Conservation (phyloP, 2,797 vertebrate genomes). For the Amazona finschi region DNA sequence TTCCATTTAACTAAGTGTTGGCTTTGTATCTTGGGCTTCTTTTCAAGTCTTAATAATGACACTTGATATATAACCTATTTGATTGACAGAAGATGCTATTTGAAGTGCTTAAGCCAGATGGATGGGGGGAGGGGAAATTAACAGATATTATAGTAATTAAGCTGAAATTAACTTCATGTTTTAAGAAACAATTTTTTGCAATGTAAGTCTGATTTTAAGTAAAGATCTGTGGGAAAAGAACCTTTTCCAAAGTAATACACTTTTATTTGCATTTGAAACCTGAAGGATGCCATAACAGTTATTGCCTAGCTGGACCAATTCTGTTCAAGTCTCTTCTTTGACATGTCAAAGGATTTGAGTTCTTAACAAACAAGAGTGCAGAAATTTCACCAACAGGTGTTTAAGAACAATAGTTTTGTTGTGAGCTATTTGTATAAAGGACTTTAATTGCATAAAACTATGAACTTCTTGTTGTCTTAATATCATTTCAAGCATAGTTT, state of each 20-base stretch:
- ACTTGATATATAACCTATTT: neutral
- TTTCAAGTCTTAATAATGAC: neutral
- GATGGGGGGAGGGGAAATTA: neutral
- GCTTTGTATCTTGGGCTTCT: neutral
- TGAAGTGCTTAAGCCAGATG: conserved; percentile 30
- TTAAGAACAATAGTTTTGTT: neutral
- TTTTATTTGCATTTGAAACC: neutral
- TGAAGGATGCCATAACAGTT: neutral
- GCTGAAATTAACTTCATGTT: conserved; percentile 26
- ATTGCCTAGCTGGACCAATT: neutral
- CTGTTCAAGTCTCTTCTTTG: neutral
- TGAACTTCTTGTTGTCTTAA: neutral
- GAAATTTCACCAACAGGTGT: neutral
- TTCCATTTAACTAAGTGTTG: neutral
- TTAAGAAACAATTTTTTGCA: neutral
- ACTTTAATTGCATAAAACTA: neutral
- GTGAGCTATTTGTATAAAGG: neutral
- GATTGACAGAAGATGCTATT: conserved; percentile 19
- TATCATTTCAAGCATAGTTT: neutral
- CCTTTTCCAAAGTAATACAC: neutral
- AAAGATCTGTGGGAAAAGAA: neutral
- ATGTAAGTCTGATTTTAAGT: neutral
- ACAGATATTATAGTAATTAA: conserved; percentile 13
- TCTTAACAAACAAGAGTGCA: neutral
- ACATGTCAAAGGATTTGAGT: neutral